Conservation (phyloP, 2,888 invertebrate genomes). For the Nineta flava region DNA sequence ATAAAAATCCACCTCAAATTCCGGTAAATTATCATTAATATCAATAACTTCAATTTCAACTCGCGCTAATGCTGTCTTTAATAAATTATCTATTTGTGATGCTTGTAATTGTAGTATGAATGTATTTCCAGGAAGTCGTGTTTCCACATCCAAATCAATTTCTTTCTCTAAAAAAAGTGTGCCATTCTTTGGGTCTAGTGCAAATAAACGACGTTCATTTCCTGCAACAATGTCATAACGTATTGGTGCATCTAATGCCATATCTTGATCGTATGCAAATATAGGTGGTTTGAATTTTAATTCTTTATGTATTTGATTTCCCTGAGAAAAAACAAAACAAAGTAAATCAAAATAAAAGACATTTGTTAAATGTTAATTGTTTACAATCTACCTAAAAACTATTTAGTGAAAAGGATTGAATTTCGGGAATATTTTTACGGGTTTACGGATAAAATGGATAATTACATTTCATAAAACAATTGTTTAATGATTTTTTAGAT, state of each 20-base stretch:
- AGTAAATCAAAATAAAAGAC: conserved; percentile 39
- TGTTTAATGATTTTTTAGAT: too few relatives aligned
- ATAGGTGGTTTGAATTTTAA: conserved; percentile 56
- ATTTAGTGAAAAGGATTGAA: too few relatives aligned
- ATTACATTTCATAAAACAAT: too few relatives aligned
- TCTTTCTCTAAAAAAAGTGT: conserved; percentile 61
- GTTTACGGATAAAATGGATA: too few relatives aligned
- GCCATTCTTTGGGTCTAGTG: conserved; percentile 57
- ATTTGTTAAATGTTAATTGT: conserved; percentile 67
- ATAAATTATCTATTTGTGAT: conserved; percentile 59
- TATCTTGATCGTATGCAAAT: conserved; percentile 64
- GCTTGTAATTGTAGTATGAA: conserved; percentile 66
- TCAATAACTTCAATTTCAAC: conserved; percentile 60
- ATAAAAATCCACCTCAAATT: conserved; percentile 78
- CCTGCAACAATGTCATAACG: conserved; percentile 68
- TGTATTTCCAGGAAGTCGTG: conserved; percentile 55
- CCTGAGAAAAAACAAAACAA: conserved; percentile 31
- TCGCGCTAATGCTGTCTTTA: conserved; percentile 56
- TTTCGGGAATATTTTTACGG: too few relatives aligned
- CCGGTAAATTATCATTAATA: conserved; percentile 70
- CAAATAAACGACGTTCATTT: conserved; percentile 61
- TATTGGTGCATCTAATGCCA: conserved; percentile 53
- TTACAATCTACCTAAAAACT: too few relatives aligned
- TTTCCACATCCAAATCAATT: conserved; percentile 64
- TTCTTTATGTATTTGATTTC: conserved; percentile 51